These are phyloP conservation scores for Cyclophora albipunctata DNA, from an alignment of 2,888 invertebrate species.

Conservation along the genomic window DNA sequence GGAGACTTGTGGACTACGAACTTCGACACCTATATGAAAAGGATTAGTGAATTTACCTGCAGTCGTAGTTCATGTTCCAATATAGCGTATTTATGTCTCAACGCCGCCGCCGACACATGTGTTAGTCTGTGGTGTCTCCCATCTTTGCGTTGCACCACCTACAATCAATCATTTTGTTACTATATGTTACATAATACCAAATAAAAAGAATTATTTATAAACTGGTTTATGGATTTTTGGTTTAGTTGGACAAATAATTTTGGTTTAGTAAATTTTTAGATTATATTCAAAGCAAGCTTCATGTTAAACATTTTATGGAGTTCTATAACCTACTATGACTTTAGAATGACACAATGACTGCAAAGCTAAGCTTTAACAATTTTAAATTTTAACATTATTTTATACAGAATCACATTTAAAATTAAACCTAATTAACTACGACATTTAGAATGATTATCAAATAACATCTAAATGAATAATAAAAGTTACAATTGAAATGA, in stretches of 20 bases:
- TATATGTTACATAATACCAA: neutral
- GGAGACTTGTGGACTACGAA: no score
- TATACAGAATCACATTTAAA: slow-evolving; percentile 2
- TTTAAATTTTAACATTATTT: slow-evolving; percentile 6
- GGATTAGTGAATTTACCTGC: slow-evolving; percentile 40
- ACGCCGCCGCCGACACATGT: slow-evolving; percentile 58
- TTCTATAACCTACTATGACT: slow-evolving; percentile 30
- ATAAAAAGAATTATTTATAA: no score
- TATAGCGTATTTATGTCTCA: slow-evolving; percentile 68
- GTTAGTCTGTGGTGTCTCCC: slow-evolving; percentile 51
- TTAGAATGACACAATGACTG: slow-evolving; percentile 24
- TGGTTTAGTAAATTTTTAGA: neutral
- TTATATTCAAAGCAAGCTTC: neutral
- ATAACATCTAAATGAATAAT: slow-evolving; percentile 33
- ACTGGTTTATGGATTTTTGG: no score
- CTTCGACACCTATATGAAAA: no score
- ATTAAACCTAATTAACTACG: slow-evolving; percentile 22
- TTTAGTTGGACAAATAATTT: no score
- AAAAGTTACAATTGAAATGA: slow-evolving; percentile 28
- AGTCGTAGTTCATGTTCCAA: slow-evolving; percentile 65
- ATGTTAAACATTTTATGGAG: slow-evolving; percentile 9
- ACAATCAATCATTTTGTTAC: slow-evolving; percentile 11
- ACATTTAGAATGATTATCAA: slow-evolving; percentile 28
- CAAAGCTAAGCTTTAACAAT: slow-evolving; percentile 29
- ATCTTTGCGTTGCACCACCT: slow-evolving; percentile 67